Base-by-base conservation (phyloP, 2,888 invertebrate genomes). In the Diloba caeruleocephala region DNA sequence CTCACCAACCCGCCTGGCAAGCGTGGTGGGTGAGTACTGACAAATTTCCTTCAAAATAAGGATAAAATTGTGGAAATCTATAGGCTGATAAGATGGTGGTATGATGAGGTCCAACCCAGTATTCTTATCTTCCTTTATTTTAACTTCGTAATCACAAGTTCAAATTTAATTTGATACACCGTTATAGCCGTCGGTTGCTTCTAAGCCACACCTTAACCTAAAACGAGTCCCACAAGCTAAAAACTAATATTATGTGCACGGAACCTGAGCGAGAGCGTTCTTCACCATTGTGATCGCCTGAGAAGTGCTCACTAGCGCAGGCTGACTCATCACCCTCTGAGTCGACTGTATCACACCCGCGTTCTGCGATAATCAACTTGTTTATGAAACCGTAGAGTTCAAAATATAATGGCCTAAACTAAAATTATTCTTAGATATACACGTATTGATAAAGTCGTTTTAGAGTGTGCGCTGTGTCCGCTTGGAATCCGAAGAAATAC, bases 331-430 rank as follows among this genome's bases (percentile, higher is more conserved):
- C 82, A 93, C 91, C 65, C 92, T 87, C 81, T 93, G 93, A 31
- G 89, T 80, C 37, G 92, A 85, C 76, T 93, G 93, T 74, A 93
- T 91, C 81, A 93, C 91, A 60, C 92, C 93, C 32, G 91, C 81
- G 66, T 92, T 93, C 93, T 93, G 90, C 76, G 69, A 62, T 62
- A 62, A 65, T 10, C 61, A 65, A 51, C 42, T 59, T 51, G 50
- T 51, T 62, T 43, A 43, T 28, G 51, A 51, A 15, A 37, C 42
- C 9, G 15, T 50, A 43, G 37, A 46, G 34, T 39, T 31, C 2
- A 29, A 12, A 31, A 45, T 42, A 42, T 6, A 1, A 12, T 25
- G 8, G 23, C 14, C 29, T 21, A 56, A 15, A 4, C 31, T 41
- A 36, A 10, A 8, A 1, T 13, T 26, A 26, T 28, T 14, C 48